A percentile compares a stretch with the other conserved stretches of the same genome.
Conservation (phyloP, 2,113 vertebrate species). For the Acinonyx jubatus region DNA sequence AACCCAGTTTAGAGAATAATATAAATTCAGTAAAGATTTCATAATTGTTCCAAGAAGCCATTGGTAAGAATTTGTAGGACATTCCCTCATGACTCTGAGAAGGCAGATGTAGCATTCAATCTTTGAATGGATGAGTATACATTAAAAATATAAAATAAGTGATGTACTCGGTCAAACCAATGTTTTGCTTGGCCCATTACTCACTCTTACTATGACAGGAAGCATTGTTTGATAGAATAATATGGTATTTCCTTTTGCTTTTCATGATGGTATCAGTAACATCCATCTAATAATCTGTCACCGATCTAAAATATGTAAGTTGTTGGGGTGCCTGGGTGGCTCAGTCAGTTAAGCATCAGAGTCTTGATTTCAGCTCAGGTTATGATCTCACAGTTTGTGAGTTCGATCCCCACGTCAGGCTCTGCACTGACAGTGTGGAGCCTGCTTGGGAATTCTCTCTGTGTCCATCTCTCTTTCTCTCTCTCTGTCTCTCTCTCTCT, state of each 20-base stretch:
- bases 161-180: not conserved
- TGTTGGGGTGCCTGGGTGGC: not conserved
- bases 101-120: not conserved
- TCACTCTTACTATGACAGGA: not conserved
- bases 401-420: too few species aligned
- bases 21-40: not conserved
- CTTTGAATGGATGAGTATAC: not conserved
- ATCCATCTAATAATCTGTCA: constrained; percentile 28
- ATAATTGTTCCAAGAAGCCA: not conserved
- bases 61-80: not conserved
- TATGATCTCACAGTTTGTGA: too few species aligned
- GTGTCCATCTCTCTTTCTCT: too few species aligned
- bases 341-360: too few species aligned
- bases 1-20: not conserved
- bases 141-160: not conserved
- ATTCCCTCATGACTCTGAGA: not conserved
- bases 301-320: constrained; percentile 45
- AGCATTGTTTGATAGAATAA: not conserved
- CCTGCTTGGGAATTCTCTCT: too few species aligned
- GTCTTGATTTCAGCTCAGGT: too few species aligned
- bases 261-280: not conserved
- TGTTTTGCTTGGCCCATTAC: not conserved
- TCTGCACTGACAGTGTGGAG: too few species aligned
- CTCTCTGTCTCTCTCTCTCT: too few species aligned
- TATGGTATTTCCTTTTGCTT: not conserved